Evolutionary conservation across 2,113 vertebrate species (phyloP).

Genomic region (Pangasianodon hypophthalmus): DNA sequence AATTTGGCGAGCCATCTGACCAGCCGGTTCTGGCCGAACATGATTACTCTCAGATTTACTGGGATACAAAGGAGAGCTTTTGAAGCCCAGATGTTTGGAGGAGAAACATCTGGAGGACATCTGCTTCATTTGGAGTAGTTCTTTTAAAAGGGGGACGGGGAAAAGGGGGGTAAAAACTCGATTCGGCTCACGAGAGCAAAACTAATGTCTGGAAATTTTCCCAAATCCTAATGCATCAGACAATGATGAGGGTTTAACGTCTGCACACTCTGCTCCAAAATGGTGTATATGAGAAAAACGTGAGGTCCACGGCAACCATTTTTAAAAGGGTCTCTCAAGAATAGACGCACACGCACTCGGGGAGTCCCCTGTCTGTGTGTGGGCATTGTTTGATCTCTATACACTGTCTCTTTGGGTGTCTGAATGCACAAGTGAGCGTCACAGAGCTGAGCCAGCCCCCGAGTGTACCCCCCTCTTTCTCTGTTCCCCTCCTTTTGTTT

Average conservation of each 20-base stretch:
- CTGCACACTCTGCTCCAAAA: not conserved
- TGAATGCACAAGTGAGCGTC: conserved; percentile 48
- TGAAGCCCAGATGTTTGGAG: conserved; percentile 71
- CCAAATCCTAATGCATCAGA: conserved; percentile 48
- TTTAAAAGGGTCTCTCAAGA: not conserved
- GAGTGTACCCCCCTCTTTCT: not conserved
- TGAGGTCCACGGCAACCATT: conserved; percentile 1
- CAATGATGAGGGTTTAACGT: conserved; percentile 30
- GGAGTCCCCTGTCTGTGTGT: conserved; percentile 41
- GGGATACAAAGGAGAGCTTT: conserved; percentile 64
- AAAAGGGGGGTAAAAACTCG: conserved; percentile 37
- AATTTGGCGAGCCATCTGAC: conserved; percentile 62
- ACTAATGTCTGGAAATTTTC: conserved; percentile 56
- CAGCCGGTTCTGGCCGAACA: conserved; percentile 63
- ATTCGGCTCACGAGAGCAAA: conserved; percentile 41
- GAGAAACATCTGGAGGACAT: conserved; percentile 77
- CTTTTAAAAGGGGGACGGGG: conserved; percentile 28
- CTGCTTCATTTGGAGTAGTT: conserved; percentile 67
- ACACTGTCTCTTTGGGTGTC: conserved; percentile 47
- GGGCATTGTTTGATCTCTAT: conserved; percentile 54
- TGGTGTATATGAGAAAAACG: not conserved
- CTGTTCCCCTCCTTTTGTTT: conserved; percentile 38
- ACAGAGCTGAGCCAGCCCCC: conserved; percentile 26
- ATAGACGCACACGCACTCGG: conserved; percentile 10
- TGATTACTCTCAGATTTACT: conserved; percentile 64